Evolutionary conservation across 2,113 vertebrate genomes (phyloP), one percentile per base, ranked within the genome.

Genomic region (Prionailurus bengalensis): DNA sequence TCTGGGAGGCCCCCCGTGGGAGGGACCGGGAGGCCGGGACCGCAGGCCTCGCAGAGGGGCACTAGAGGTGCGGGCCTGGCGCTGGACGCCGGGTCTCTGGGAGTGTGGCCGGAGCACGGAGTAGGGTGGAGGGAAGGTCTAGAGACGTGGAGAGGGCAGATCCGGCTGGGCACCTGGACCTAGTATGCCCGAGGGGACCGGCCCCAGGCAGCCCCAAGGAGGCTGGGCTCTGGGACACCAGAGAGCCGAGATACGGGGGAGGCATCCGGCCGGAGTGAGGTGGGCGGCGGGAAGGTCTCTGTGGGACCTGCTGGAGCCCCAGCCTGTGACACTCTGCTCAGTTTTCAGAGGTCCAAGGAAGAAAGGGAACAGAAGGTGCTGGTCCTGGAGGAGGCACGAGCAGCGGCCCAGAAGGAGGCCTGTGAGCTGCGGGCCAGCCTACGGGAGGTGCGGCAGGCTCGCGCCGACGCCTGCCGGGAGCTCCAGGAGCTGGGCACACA

Each of bases 401-500:
- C 96, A 0, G 98, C 96, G 0, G 95, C 98, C 76, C 98, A 99
- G 91, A 96, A 98, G 85, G 99, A 99, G 95, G 96, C 97, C 1
- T 63, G 80, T 1, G 65, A 97, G 94, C 98, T 99, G 45, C 98
- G 98, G 86, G 97, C 97, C 78, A 97, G 93, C 36, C 98, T 99
- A 95, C 98, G 98, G 53, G 99, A 98, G 78, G 97, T 98, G 61
- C 99, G 99, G 96, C 99, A 95, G 90, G 98, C 97, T 0, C 98
- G 94, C 39, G 97, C 98, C 27, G 98, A 99, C 51, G 89, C 98
- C 5, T 97, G 96, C 80, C 98, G 98, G 95, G 99, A 99, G 89
- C 98, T 99, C 71, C 99, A 99, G 97, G 99, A 99, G 87, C 95
- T 99, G 31, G 98, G 98, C 68, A 98, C 99, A 98, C 99, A 99